phyloP scores from a whole-genome alignment of 2,888 invertebrate genomes.

The Drosophila melanosoma region DNA sequence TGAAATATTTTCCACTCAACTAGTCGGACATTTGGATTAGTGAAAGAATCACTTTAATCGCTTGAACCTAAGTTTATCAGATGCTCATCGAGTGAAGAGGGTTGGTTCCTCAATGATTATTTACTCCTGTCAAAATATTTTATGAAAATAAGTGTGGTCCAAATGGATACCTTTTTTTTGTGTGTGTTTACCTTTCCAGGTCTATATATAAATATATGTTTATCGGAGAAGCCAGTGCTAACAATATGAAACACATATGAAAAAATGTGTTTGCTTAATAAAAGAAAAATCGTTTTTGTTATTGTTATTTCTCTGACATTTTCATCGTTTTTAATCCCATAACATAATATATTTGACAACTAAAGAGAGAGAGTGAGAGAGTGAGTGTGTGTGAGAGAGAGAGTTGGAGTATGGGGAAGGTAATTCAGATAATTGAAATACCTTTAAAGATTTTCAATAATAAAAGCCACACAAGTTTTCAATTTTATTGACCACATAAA shows the following conservation, averaged over 20 bases:
- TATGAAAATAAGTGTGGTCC: not conserved
- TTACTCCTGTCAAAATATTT: not conserved
- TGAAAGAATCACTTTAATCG: not conserved
- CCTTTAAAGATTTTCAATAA: constrained; percentile 4
- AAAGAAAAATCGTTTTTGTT: not conserved
- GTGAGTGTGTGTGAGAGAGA: not conserved
- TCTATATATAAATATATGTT: not conserved
- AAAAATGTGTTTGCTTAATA: not conserved
- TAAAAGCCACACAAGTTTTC: constrained; percentile 1
- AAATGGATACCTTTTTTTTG: not conserved
- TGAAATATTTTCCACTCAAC: constrained; percentile 6
- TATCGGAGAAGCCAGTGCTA: not conserved
- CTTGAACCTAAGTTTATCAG: not conserved
- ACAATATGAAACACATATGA: not conserved
- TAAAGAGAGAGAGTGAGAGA: not conserved
- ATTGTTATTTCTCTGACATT: not conserved
- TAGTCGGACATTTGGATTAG: not conserved
- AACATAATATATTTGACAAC: constrained; percentile 4
- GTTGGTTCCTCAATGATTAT: not conserved
- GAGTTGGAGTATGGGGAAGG: not conserved
- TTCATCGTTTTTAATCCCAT: not conserved
- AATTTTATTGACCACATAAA: constrained; percentile 34
- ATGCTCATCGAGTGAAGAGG: not conserved
- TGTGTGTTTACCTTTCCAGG: not conserved
- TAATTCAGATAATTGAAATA: constrained; percentile 6